phyloP scores from a whole-genome alignment of 2,113 vertebrate genomes.

The Gavialis gangeticus region DNA sequence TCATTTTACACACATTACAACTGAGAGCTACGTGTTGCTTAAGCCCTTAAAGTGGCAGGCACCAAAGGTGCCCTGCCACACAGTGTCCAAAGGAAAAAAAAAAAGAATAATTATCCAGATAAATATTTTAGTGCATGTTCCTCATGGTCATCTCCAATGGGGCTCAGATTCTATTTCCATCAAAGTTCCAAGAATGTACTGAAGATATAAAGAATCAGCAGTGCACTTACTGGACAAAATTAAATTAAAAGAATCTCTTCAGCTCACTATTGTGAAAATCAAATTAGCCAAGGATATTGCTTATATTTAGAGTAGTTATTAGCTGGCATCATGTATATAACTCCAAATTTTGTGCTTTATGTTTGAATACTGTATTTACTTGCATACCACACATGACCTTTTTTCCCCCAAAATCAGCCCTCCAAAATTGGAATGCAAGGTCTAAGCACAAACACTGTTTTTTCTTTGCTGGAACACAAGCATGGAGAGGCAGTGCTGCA shows the following conservation, averaged over 20 bases:
- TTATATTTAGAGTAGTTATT: not conserved
- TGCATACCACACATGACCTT: no score
- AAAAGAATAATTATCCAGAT: no score
- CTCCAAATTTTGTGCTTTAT: not conserved
- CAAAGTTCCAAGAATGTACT: not conserved
- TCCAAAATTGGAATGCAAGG: no score
- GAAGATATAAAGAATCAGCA: not conserved
- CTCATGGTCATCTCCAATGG: conserved; percentile 2
- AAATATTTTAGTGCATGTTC: not conserved
- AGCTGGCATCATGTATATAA: not conserved
- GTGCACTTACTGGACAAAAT: not conserved
- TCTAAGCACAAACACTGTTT: no score
- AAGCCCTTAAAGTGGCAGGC: no score
- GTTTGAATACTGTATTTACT: not conserved
- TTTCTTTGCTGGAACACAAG: no score
- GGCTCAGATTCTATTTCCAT: not conserved
- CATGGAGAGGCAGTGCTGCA: no score
- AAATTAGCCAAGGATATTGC: not conserved
- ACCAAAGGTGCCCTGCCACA: no score
- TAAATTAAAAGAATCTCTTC: not conserved
- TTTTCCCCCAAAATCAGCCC: no score
- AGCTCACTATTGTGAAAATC: not conserved
- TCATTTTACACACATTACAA: no score
- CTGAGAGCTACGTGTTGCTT: no score
- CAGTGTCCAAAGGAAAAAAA: no score